Evolutionary conservation across 2,113 vertebrate species (phyloP).

Genomic region (Butorides virescens): DNA sequence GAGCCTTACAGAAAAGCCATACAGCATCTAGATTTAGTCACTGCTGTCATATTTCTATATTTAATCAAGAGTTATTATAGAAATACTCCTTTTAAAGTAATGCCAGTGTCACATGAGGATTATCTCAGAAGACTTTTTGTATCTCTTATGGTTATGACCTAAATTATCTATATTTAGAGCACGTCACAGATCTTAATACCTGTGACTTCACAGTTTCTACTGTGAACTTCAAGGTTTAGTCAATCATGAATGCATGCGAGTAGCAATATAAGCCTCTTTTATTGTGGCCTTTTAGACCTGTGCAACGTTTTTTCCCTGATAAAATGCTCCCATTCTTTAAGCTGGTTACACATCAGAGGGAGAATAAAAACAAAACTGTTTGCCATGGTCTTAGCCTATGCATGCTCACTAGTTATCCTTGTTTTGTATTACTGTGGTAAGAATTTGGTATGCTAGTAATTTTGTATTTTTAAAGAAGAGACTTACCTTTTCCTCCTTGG

Average conservation of each 20-base stretch:
- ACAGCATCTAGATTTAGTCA: slow-evolving; percentile 19
- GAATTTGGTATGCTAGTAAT: background rate
- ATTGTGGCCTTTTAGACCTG: background rate
- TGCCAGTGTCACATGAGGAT: slow-evolving; percentile 51
- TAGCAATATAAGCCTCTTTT: background rate
- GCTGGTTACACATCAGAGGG: background rate
- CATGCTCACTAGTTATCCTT: background rate
- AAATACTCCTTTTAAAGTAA: slow-evolving; percentile 54
- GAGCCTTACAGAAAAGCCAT: background rate
- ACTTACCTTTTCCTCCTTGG: background rate
- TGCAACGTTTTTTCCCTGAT: background rate
- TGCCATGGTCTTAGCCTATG: background rate
- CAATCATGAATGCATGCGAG: background rate
- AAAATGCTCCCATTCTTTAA: background rate
- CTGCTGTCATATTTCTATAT: slow-evolving; percentile 42
- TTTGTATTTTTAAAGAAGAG: background rate
- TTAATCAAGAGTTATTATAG: slow-evolving; percentile 39
- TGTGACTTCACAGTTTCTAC: slow-evolving; percentile 29
- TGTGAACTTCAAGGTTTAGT: background rate
- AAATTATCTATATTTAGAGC: slow-evolving; percentile 51
- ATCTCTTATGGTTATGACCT: slow-evolving; percentile 46
- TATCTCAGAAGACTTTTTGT: slow-evolving; percentile 45
- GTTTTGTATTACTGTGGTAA: background rate
- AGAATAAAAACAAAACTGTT: background rate
- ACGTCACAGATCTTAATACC: slow-evolving; percentile 25